These are phyloP conservation scores for Plagodis dolabraria DNA, from an alignment of 2,888 invertebrate genomes.

Conservation along the genomic window DNA sequence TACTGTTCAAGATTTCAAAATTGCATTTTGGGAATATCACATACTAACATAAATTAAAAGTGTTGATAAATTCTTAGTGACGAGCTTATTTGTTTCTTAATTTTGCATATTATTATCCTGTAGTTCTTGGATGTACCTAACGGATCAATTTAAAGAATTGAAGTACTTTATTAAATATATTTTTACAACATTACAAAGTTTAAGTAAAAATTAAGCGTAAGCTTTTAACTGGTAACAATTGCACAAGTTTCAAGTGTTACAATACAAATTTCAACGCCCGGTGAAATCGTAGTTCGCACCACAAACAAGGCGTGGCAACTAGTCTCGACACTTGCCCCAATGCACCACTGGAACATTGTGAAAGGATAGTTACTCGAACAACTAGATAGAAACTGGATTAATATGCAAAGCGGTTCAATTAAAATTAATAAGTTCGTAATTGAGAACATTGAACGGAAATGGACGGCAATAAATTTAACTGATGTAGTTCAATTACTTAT, in stretches of 20 bases:
- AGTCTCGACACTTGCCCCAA: conserved; percentile 49
- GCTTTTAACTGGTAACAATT: too few relatives aligned
- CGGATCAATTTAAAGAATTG: too few relatives aligned
- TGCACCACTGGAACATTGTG: conserved; percentile 50
- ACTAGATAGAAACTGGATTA: conserved; percentile 37
- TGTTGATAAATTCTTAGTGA: too few relatives aligned
- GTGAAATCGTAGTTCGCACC: conserved; percentile 49
- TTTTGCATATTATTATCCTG: too few relatives aligned
- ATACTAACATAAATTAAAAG: too few relatives aligned
- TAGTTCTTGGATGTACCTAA: too few relatives aligned
- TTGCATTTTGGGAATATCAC: too few relatives aligned
- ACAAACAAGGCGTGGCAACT: conserved; percentile 52
- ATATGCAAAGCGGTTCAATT: conserved; percentile 44
- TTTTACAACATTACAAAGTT: not conserved
- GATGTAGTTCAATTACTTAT: conserved; percentile 36
- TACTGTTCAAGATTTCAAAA: too few relatives aligned
- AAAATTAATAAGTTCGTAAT: conserved; percentile 43
- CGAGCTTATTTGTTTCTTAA: too few relatives aligned
- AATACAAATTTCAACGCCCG: conserved; percentile 42
- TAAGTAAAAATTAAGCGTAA: too few relatives aligned
- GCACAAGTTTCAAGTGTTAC: conserved; percentile 1
- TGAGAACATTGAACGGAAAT: conserved; percentile 41
- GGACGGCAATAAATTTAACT: conserved; percentile 31
- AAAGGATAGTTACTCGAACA: conserved; percentile 38
- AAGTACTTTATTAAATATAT: too few relatives aligned